phyloP scores from a whole-genome alignment of 2,797 vertebrate species.

The Argyrosomus regius region DNA sequence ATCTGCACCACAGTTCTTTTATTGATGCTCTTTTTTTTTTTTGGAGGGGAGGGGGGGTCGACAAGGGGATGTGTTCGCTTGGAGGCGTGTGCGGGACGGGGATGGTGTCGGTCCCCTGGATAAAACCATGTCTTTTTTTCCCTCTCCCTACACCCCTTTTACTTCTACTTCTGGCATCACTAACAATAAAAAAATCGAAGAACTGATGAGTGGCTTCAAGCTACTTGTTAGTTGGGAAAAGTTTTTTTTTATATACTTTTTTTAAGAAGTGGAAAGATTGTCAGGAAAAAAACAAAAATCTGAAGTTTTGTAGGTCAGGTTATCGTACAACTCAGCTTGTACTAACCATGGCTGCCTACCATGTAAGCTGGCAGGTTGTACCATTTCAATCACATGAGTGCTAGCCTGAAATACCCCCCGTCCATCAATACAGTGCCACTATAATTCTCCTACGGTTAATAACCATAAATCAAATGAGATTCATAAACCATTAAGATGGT shows the following conservation, averaged over 20 bases:
- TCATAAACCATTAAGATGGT: conserved; percentile 85
- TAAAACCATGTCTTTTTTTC: conserved; percentile 56
- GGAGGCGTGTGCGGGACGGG: conserved; percentile 71
- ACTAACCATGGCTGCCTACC: conserved; percentile 28
- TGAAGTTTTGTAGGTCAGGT: conserved; percentile 49
- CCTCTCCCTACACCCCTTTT: conserved; percentile 21
- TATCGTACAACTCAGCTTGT: conserved; percentile 29
- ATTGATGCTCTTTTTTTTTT: conserved; percentile 70
- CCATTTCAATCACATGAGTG: conserved; percentile 61
- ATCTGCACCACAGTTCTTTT: conserved; percentile 78
- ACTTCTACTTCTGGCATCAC: conserved; percentile 58
- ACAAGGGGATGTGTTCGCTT: conserved; percentile 74
- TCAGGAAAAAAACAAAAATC: conserved; percentile 33
- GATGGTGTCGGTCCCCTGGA: conserved; percentile 73
- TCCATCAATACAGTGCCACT: conserved; percentile 70
- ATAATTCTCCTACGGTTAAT: conserved; percentile 79
- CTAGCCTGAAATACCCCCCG: conserved; percentile 64
- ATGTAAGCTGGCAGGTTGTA: conserved; percentile 48
- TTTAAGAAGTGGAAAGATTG: conserved; percentile 26
- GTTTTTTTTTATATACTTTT: conserved; percentile 29
- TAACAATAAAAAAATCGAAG: conserved; percentile 64
- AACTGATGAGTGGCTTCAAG: conserved; percentile 69
- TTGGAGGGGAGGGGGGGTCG: conserved; percentile 15
- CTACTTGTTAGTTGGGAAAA: conserved; percentile 59
- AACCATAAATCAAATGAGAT: conserved; percentile 84